phyloP scores from a whole-genome alignment of 2,113 vertebrate genomes.

The Riparia riparia region DNA sequence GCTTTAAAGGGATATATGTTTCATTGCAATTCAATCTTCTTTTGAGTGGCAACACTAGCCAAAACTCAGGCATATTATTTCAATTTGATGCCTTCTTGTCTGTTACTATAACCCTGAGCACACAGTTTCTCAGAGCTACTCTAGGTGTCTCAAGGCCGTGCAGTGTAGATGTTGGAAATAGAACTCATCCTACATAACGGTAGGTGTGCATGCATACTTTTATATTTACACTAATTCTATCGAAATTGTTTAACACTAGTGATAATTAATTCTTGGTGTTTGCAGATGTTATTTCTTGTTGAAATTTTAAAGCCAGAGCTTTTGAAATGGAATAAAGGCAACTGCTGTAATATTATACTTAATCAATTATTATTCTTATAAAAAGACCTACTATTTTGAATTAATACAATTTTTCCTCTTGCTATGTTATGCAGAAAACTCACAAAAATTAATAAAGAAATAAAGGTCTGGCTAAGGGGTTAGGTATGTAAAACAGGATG shows the following conservation, averaged over 20 bases:
- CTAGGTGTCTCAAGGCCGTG: not conserved
- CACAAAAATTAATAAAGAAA: not conserved
- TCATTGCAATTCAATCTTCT: not conserved
- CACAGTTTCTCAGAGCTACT: not conserved
- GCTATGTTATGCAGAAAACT: not conserved
- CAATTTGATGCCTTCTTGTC: not conserved
- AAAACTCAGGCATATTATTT: not conserved
- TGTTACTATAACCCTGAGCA: not conserved
- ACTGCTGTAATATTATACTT: not conserved
- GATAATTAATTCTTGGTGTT: not conserved
- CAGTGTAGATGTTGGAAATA: not conserved
- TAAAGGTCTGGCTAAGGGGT: not conserved
- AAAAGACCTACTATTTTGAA: not conserved
- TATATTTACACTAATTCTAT: not conserved
- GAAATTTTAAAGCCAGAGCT: not conserved
- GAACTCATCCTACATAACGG: not conserved
- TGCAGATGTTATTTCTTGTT: not conserved
- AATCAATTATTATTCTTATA: not conserved
- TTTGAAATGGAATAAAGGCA: not conserved
- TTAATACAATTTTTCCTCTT: not conserved
- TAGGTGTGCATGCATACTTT: not conserved
- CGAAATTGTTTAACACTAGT: not conserved
- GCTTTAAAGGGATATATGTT: slow-evolving; percentile 10
- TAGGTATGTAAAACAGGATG: not conserved
- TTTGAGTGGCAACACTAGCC: not conserved